Base-by-base conservation (phyloP, 2,113 vertebrate species). In the Galbula dea region DNA sequence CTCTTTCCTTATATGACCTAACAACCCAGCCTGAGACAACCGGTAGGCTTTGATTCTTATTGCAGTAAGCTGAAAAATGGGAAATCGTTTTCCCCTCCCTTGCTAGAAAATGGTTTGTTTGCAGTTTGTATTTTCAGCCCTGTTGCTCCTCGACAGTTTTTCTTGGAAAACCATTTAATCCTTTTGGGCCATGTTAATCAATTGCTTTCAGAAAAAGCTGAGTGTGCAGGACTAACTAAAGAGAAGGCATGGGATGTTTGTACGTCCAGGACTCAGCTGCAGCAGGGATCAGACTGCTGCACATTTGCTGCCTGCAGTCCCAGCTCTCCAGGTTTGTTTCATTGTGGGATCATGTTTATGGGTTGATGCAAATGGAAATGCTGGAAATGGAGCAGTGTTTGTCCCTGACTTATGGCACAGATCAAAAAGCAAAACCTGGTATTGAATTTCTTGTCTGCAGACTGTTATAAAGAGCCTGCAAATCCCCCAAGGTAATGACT, bases 161-260 rank as follows among this genome's bases (percentile, higher is more conserved):
- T 96, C 95, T 96, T 88, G 55, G 93, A 95, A 94, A 95, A 86
- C 76, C 88, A 74, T 86, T 89, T 83, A 91, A 94, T 91, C 90
- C 72, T 77, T 91, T 86, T 62, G 73, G 85, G 67, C 55, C 82
- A 49, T 27, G 75, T 82, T 80, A 93, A 88, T 24, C 15, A 27
- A 51, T 23, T 77, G 71, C 88, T 90, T 93, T 91, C 83, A 86
- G 73, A 86, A 93, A 88, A 55, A 74, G 83, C 88, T 96, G 90
- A 95, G 67, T 46, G 39, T 1, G 55, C 55, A 4, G 41, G 67
- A 62, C 51, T 62, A 63, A 52, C 34, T 32, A 26, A 37, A 90
- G 83, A 80, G 67, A 30, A 85, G 86, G 75, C 62, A 34, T 51
- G 65, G 22, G 74, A 45, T 45, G 36, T 32, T 73, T 57, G 58